Percentiles rank a stretch among this genome's conserved stretches.
Conservation (phyloP, 2,797 vertebrate genomes). For the Botia kubotai region DNA sequence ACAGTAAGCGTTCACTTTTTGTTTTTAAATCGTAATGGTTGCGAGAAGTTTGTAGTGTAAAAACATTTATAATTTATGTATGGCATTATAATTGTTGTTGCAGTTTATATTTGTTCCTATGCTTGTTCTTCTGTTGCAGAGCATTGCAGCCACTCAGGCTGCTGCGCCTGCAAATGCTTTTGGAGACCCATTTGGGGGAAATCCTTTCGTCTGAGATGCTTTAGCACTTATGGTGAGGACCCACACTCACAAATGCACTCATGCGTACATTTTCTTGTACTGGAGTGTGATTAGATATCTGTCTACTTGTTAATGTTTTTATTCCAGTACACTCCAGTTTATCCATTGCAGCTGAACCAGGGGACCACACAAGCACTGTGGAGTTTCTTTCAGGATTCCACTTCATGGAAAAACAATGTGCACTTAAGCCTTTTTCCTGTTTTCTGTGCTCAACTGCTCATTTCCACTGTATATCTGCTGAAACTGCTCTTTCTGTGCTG, state of each 20-base stretch:
- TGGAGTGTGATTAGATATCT: background rate
- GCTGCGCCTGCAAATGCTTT: constrained; percentile 73
- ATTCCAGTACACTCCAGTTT: background rate
- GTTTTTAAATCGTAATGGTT: background rate
- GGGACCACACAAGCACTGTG: background rate
- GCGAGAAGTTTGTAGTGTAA: background rate
- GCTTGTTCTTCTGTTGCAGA: constrained; percentile 45
- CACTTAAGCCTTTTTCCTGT: background rate
- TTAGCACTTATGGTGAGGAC: constrained; percentile 7
- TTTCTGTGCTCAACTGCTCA: background rate
- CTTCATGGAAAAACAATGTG: constrained; percentile 9
- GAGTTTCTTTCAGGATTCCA: background rate
- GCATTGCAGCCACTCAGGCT: constrained; percentile 63
- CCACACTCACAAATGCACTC: background rate
- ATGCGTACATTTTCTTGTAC: background rate
- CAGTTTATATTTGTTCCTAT: background rate
- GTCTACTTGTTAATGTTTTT: background rate
- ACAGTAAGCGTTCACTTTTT: constrained; percentile 69
- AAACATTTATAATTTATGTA: background rate
- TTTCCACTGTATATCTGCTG: constrained; percentile 8
- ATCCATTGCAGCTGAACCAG: background rate
- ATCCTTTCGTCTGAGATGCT: constrained; percentile 55
- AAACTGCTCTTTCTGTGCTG: constrained; percentile 12
- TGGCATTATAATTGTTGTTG: background rate
- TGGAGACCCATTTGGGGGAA: constrained; percentile 75